Base-by-base conservation (phyloP, 2,113 vertebrate species). In the Lophotis ruficrista region DNA sequence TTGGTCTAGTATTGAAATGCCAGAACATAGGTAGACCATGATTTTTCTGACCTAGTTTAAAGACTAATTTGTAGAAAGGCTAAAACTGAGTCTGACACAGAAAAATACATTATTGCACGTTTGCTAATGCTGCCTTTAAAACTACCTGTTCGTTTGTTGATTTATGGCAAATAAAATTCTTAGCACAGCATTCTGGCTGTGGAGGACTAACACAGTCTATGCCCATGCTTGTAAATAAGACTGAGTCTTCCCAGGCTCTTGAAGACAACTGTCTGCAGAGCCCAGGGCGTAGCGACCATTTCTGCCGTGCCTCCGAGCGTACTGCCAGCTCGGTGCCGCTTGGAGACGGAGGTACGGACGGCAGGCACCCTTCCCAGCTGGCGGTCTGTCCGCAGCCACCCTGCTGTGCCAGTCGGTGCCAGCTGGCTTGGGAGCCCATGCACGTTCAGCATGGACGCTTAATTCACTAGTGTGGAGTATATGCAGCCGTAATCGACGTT, bases 261-360 rank as follows among this genome's bases (percentile, higher is more conserved):
- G 17, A 20, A 18, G 10, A 4, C 0, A 2, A 20, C 57, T 66
- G 18, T 60, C 35, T 43, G 51, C 27, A 28, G 58, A 43, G 16
- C 27, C 57, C 11, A 7, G 45, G 57, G n/a, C 2, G 0, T 6
- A 66, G 58, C 2, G 5, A 21, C 54, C 61, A 23, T 78, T 53
- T 20, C 71, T 15, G 14, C 10, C 1, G 3, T n/a, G 16, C 31
- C 75, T 14, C 11, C 1, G 3, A 19, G 48, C 15, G 0, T 43
- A 24, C n/a, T 27, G 13, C 31, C 37, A 7, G 9, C 35, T 37
- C 1, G 2, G 38, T 20, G 53, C 14, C 18, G n/a, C 60, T 41
- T 1, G 1, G 14, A 2, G 0, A 47, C 1, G 0, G 38, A 31
- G 47, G 41, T 14, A 41, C 41, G 25, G 16, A 4, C 2, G 6